Evolutionary conservation across 2,113 vertebrate species (phyloP).

Genomic region (Pseudonaja textilis): DNA sequence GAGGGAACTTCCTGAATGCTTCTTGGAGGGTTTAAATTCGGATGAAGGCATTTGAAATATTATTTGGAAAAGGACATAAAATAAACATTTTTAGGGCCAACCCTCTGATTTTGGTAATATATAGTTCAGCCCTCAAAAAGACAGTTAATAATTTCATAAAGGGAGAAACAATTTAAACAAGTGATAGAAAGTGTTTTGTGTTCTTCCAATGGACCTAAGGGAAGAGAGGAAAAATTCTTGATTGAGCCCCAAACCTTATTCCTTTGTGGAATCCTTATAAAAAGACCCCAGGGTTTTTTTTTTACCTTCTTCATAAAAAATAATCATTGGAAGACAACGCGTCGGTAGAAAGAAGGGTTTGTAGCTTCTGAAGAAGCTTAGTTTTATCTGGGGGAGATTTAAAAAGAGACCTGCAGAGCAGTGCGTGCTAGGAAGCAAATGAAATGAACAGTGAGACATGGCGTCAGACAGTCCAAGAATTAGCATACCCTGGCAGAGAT

Average conservation of each 20-base stretch:
- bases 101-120: not conserved
- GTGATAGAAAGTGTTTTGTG: slow-evolving; percentile 2
- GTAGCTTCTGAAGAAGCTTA: slow-evolving; percentile 13
- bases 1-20: not conserved
- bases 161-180: slow-evolving; percentile 16
- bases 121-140: not conserved
- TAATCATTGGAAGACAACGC: slow-evolving; percentile 32
- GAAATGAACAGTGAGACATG: slow-evolving; percentile 38
- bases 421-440: slow-evolving; percentile 33
- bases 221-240: slow-evolving; percentile 16
- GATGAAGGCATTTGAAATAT: not conserved
- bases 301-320: slow-evolving; percentile 12
- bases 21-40: not conserved
- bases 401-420: slow-evolving; percentile 31
- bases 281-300: slow-evolving; percentile 34
- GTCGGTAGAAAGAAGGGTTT: slow-evolving; percentile 16
- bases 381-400: slow-evolving; percentile 57
- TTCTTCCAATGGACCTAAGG: not conserved
- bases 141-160: slow-evolving; percentile 23
- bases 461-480: slow-evolving; percentile 36
- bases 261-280: slow-evolving; percentile 31
- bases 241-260: slow-evolving; percentile 37
- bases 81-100: not conserved
- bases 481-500: slow-evolving; percentile 41
- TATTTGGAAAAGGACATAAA: not conserved